phyloP scores from a whole-genome alignment of 2,888 invertebrate genomes.

The Diloba caeruleocephala region DNA sequence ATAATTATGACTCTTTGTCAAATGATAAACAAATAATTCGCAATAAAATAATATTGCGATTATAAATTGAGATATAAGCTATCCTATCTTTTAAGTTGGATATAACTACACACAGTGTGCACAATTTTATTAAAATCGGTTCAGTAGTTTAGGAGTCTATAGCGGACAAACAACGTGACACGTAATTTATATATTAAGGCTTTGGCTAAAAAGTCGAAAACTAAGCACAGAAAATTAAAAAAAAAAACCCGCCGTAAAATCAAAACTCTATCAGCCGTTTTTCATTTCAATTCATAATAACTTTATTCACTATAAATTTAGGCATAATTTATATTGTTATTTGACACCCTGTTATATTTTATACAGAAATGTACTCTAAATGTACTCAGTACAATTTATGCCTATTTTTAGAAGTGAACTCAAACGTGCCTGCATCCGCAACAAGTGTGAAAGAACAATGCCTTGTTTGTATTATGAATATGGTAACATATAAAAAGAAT shows the following conservation, averaged over 20 bases:
- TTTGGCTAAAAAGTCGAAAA: slow-evolving; percentile 23
- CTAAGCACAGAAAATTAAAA: not conserved
- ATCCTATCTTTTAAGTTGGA: too few species aligned
- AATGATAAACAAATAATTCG: too few species aligned
- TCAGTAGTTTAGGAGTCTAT: too few species aligned
- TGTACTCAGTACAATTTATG: slow-evolving; percentile 27
- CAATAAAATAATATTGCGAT: too few species aligned
- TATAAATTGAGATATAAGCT: too few species aligned
- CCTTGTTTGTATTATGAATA: slow-evolving; percentile 84
- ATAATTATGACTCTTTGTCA: too few species aligned
- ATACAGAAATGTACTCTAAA: slow-evolving; percentile 22
- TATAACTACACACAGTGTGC: too few species aligned
- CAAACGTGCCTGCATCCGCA: slow-evolving; percentile 64
- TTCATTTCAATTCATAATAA: not conserved
- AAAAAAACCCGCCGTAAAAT: not conserved
- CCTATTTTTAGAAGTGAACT: slow-evolving; percentile 2
- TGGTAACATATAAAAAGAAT: slow-evolving; percentile 72
- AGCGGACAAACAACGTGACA: too few species aligned
- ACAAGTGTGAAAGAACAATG: slow-evolving; percentile 77
- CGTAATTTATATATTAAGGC: too few species aligned
- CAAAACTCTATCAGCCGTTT: too few species aligned
- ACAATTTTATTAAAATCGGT: too few species aligned
- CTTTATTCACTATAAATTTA: not conserved
- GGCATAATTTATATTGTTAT: slow-evolving; percentile 21
- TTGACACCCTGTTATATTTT: slow-evolving; percentile 29